Percentiles rank a stretch among this genome's conserved stretches.
These are phyloP conservation scores for Brachirus orientalis DNA, from an alignment of 2,113 vertebrate genomes.

Conservation along the genomic window DNA sequence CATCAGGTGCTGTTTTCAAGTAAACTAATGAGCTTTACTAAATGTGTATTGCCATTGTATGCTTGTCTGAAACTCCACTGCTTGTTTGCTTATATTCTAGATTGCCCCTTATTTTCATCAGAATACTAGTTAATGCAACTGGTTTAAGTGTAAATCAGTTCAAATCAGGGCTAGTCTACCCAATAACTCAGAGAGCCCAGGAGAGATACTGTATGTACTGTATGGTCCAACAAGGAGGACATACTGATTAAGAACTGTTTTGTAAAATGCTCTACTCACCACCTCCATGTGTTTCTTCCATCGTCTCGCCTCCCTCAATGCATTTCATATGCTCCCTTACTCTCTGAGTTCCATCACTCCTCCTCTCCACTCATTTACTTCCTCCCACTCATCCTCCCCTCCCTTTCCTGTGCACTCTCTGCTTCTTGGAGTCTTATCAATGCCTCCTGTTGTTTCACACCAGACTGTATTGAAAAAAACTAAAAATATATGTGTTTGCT, in stretches of 20 bases:
- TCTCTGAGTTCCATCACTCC: constrained; percentile 39
- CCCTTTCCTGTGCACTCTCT: constrained; percentile 41
- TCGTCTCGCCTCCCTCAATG: constrained; percentile 30
- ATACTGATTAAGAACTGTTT: constrained; percentile 32
- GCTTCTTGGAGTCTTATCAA: constrained; percentile 64
- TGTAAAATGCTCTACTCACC: constrained; percentile 32
- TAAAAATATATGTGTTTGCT: constrained; percentile 84
- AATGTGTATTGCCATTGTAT: too few relatives aligned
- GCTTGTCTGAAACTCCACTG: background rate
- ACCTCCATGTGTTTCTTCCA: constrained; percentile 33
- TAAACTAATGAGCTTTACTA: background rate
- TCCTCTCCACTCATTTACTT: constrained; percentile 46
- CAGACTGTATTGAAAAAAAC: constrained; percentile 73
- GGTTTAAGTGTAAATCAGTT: constrained; percentile 15
- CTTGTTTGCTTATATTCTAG: background rate
- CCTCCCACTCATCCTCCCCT: constrained; percentile 13
- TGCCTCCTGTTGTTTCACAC: constrained; percentile 78
- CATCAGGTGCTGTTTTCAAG: background rate
- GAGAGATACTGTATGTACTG: constrained; percentile 1
- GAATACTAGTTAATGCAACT: constrained; percentile 10
- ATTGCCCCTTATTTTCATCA: constrained; percentile 11
- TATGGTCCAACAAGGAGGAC: constrained; percentile 13
- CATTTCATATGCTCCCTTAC: constrained; percentile 48
- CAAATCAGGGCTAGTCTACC: background rate
- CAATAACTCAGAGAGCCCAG: background rate